phyloP scores from a whole-genome alignment of 2,888 invertebrate species.

The Drosophila diplacantha region DNA sequence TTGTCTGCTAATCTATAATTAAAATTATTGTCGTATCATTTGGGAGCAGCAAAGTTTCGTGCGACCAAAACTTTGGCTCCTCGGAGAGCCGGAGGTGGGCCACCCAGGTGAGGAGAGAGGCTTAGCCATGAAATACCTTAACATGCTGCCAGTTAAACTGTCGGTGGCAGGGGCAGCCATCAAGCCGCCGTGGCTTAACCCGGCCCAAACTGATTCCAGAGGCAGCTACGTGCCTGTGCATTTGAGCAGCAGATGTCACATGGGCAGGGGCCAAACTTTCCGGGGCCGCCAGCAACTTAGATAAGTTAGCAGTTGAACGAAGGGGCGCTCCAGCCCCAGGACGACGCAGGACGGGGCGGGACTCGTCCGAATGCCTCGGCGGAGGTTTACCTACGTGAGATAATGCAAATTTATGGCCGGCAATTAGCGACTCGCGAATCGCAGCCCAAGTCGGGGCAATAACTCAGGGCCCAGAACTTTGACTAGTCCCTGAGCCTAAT shows the following conservation, averaged over 20 bases:
- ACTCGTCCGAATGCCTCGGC: constrained; percentile 34
- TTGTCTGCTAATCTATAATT: constrained; percentile 61
- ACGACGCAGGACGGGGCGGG: constrained; percentile 1
- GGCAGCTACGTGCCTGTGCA: constrained; percentile 64
- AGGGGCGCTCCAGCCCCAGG: not conserved
- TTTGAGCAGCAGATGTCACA: constrained; percentile 67
- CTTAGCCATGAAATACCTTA: constrained; percentile 48
- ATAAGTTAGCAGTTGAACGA: constrained; percentile 60
- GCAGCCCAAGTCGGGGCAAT: constrained; percentile 61
- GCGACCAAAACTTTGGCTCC: constrained; percentile 27
- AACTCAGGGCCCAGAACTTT: constrained; percentile 57
- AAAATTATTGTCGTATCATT: constrained; percentile 64
- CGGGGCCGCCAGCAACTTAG: constrained; percentile 53
- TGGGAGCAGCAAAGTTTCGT: constrained; percentile 52
- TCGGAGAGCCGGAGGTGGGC: constrained; percentile 1
- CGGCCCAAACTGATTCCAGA: constrained; percentile 24
- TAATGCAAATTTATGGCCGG: constrained; percentile 70
- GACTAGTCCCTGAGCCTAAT: constrained; percentile 53
- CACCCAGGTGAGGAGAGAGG: constrained; percentile 15
- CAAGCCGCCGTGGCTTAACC: constrained; percentile 9
- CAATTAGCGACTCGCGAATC: constrained; percentile 68
- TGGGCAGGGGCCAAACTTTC: constrained; percentile 62
- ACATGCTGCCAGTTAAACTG: constrained; percentile 64
- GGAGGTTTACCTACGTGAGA: constrained; percentile 57
- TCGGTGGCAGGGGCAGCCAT: constrained; percentile 28